Evolutionary conservation across 2,888 invertebrate species (phyloP), one percentile per base, ranked within the genome.

Genomic region (Gastracanthus pulcherrimus): DNA sequence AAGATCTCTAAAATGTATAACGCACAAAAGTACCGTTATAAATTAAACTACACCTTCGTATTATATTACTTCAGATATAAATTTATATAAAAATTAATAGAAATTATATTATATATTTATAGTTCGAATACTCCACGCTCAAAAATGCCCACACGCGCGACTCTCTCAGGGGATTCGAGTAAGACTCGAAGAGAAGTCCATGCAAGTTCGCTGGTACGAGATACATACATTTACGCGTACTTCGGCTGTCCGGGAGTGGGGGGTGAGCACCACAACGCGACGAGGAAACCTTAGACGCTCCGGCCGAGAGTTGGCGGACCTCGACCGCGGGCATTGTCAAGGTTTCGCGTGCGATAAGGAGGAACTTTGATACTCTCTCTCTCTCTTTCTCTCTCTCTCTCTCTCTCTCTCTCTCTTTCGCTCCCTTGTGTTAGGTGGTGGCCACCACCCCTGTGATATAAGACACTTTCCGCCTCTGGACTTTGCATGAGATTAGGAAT

Each of bases 291-390:
- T 71, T 62, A 58, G 45, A 71, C 55, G 58, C 48, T 66, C 51
- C 36, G 55, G 29, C 69, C 26, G 64, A 66, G 38, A 36, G 16
- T 31, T 31, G 45, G 31, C 71, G 82, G 58, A 70, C 70, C 80
- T 84, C 70, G 76, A 85, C 87, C 82, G 78, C 83, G 86, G 86
- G 86, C 87, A 88, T 87, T 87, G 85, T 88, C 86, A 76, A 84
- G 86, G 82, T 83, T 88, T 86, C 85, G 82, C 83, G 80, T 31
- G 19, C 41, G 51, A 64, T 29, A 41, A 38, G 66, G 13, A n/a
- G 19, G 19, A 67, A 81, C 66, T 77, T 77, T 51, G 55, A 45
- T 67, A 19, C 64, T 64, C 41, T 34, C 71, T 41, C 11, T 60
- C 9, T 23, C 45, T 55, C 26, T n/a, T n/a, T n/a, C 64, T 64